Percentiles rank a stretch among this genome's conserved stretches.
These are phyloP conservation scores for Eupithecia exiguata DNA, from an alignment of 2,888 invertebrate genomes.

Conservation along the genomic window DNA sequence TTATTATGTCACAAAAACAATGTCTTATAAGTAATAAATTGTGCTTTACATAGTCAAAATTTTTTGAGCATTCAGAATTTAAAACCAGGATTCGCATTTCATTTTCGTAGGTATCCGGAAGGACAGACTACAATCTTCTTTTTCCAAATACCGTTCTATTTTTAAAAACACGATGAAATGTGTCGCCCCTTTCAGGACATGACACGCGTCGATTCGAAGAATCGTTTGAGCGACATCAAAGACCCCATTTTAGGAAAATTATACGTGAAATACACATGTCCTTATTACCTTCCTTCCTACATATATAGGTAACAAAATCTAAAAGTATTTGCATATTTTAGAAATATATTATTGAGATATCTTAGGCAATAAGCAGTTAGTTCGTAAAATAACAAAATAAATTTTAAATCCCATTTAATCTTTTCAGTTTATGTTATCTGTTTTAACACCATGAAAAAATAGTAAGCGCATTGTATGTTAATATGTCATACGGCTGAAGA, in stretches of 20 bases:
- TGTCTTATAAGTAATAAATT: neutral
- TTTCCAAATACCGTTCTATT: neutral
- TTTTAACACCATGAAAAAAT: no score
- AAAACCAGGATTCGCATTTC: neutral
- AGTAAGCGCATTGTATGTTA: no score
- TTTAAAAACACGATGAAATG: neutral
- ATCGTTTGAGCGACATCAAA: constrained; percentile 20
- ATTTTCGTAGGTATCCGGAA: neutral
- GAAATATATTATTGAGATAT: no score
- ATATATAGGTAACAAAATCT: neutral
- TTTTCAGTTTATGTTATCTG: no score
- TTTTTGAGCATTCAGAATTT: neutral
- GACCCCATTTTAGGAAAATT: constrained; percentile 12
- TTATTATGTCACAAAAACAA: neutral
- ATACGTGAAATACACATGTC: neutral
- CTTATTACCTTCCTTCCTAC: neutral
- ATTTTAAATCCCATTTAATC: no score
- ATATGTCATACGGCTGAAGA: no score
- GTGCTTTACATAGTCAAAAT: neutral
- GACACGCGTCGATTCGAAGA: constrained; percentile 6
- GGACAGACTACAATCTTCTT: neutral
- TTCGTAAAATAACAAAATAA: no score
- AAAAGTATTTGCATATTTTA: neutral
- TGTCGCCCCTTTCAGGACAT: neutral
- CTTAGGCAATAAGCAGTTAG: no score